Percentiles rank a stretch among this genome's conserved stretches.
These are phyloP conservation scores for Brachypteracias leptosomus DNA, from an alignment of 2,113 vertebrate genomes.

Conservation along the genomic window DNA sequence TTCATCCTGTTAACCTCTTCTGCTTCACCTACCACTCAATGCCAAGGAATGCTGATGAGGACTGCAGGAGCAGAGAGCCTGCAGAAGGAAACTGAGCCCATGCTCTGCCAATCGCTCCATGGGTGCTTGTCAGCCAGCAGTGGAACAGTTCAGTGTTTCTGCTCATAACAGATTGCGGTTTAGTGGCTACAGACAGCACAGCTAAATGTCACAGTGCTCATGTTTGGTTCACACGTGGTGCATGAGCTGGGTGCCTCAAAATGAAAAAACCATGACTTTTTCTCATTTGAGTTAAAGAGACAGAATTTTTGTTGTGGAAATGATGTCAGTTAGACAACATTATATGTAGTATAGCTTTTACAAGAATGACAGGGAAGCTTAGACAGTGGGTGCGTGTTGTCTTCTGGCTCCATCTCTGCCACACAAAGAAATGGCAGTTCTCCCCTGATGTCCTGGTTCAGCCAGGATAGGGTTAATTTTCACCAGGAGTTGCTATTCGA, in stretches of 20 bases:
- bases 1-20: neutral
- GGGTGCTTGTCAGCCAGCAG: neutral
- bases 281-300: neutral
- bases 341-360: neutral
- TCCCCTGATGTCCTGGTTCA: too few relatives aligned
- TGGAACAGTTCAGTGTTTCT: neutral
- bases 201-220: neutral
- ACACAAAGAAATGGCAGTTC: neutral
- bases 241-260: neutral
- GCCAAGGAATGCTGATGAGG: neutral
- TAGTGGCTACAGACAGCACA: neutral
- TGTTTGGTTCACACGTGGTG: neutral
- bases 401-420: neutral
- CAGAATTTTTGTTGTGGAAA: neutral
- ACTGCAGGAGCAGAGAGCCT: neutral
- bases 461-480: too few relatives aligned
- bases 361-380: neutral
- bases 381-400: accelerated
- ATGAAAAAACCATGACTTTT: neutral
- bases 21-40: neutral
- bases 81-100: neutral
- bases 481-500: too few relatives aligned
- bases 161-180: neutral
- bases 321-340: neutral
- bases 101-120: neutral